Evolutionary conservation across 1,140 invertebrate genomes (phyloP), one percentile per base, ranked within the genome.

Genomic region (Ruditapes philippinarum): DNA sequence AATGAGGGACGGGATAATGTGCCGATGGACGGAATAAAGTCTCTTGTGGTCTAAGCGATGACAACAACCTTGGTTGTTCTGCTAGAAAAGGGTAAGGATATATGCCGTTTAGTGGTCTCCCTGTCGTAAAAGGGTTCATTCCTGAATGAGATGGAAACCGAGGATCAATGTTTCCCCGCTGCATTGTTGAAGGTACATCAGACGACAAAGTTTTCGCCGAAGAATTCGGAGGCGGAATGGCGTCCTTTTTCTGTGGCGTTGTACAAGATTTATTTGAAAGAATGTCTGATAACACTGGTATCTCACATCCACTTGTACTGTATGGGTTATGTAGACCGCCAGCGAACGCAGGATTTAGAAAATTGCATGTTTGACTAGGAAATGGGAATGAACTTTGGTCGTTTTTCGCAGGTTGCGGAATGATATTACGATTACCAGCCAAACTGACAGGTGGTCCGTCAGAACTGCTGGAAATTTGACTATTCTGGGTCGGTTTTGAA

Each of bases 71-170:
- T 0, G 93, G 92, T n/a, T 92, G 91, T 22, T 94, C 94, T 25
- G 93, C 93, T 11, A 94, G 86, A 31, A 95, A 91, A 14, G 92
- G 93, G 54, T 92, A 94, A 12, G 93, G 93, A 73, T 91, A 94
- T n/a, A 95, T 89, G 0, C 93, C 88, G 51, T 91, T 93, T 45
- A 89, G 60, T 1, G 89, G 81, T 73, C 81, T 76, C n/a, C 74
- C 85, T 0, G 74, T 40, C 1, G 91, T 51, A 25, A 88, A 88
- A 0, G 85, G 78, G 17, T 28, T 25, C 25, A 80, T 79, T 62
- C 74, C 74, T 45, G 68, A 74, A 17, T 74, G 73, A 17, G 73
- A 36, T 17, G 40, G 74, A 28, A 36, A 54, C 17, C 33, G 38
- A 33, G 38, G 14, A 28, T 70, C 33, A 22, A 57, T 42, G 19